Conservation (phyloP, 2,113 vertebrate genomes). For the Phasianus colchicus region DNA sequence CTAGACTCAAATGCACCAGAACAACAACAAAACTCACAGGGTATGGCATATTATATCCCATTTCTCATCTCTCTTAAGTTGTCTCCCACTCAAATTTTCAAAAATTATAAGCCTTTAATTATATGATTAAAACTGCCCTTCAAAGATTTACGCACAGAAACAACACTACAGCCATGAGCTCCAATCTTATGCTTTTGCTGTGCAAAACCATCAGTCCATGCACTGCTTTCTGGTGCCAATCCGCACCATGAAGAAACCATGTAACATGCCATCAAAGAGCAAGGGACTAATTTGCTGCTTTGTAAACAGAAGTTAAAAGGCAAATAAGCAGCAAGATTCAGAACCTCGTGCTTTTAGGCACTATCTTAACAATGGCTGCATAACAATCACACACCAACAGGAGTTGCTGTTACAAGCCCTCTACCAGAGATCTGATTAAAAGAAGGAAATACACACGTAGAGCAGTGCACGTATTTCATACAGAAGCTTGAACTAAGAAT, state of each 20-base stretch:
- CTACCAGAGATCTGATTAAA: not conserved
- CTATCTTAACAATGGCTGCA: not conserved
- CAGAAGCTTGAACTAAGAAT: not conserved
- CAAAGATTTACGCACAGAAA: not conserved
- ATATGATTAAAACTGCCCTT: not conserved
- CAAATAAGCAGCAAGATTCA: not conserved
- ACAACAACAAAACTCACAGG: not conserved
- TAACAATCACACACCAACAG: not conserved
- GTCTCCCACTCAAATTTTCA: not conserved
- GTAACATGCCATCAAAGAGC: not conserved
- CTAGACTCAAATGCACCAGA: not conserved
- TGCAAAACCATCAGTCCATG: not conserved
- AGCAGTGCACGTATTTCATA: fast-evolving
- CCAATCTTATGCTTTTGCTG: not conserved
- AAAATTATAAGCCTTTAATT: not conserved
- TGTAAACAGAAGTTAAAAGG: not conserved
- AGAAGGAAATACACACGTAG: not conserved
- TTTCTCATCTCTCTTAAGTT: not conserved
- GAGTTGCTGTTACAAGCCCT: not conserved
- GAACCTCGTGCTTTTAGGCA: not conserved
- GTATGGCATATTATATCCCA: not conserved
- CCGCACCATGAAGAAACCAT: not conserved
- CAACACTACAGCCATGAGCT: not conserved
- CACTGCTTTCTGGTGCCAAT: not conserved
- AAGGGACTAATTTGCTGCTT: not conserved